A percentile compares a stretch with the other conserved stretches of the same genome.
phyloP scores from a whole-genome alignment of 2,797 vertebrate genomes.

The Bradypus variegatus region DNA sequence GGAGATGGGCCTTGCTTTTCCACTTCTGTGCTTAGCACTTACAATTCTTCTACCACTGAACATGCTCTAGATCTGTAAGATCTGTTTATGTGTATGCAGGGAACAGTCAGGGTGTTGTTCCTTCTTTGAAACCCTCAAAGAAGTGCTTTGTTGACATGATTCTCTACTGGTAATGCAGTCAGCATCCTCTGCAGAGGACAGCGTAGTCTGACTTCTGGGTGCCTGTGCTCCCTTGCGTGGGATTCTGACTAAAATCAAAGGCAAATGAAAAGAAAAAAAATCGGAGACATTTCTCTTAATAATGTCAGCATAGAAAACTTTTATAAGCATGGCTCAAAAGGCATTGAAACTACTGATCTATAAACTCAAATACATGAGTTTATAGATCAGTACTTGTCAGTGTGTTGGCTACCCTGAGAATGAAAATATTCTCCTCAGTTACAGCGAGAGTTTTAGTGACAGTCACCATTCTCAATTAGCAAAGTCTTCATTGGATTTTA shows the following conservation, averaged over 20 bases:
- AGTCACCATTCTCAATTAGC: not conserved
- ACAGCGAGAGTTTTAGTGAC: not conserved
- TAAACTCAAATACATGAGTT: not conserved
- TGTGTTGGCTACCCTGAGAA: not conserved
- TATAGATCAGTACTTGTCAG: not conserved
- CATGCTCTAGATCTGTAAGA: not conserved
- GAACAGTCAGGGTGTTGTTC: too few relatives aligned
- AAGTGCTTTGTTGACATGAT: too few relatives aligned
- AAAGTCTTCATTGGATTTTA: not conserved
- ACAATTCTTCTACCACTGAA: too few relatives aligned
- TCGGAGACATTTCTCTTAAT: not conserved
- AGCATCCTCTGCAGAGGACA: too few relatives aligned
- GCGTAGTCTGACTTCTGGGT: too few relatives aligned
- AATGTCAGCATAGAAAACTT: not conserved
- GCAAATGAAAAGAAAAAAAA: not conserved
- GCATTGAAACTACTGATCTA: not conserved
- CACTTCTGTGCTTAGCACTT: too few relatives aligned
- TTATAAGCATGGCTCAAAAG: not conserved
- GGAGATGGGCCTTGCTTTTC: rapidly evolving
- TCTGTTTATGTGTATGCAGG: not conserved
- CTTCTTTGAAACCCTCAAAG: too few relatives aligned
- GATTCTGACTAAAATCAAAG: not conserved
- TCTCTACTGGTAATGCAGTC: too few relatives aligned
- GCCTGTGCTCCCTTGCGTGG: not conserved
- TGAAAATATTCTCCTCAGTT: not conserved